These are phyloP conservation scores for Protosalanx chinensis DNA, from an alignment of 2,797 vertebrate species.

Conservation along the genomic window DNA sequence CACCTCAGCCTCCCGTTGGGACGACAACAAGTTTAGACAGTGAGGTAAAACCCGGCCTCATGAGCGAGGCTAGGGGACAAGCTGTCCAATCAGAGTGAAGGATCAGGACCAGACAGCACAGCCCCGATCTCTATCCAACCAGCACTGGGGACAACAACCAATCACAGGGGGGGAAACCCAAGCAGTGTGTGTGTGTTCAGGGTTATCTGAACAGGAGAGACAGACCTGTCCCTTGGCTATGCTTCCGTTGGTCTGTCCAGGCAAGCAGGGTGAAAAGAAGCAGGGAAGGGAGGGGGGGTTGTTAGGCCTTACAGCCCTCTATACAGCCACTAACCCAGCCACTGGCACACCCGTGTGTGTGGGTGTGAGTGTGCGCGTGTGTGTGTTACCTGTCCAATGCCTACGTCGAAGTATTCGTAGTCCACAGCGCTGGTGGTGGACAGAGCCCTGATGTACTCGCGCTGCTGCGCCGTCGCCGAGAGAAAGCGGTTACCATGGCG, in stretches of 20 bases:
- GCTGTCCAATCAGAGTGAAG: not conserved
- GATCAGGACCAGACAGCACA: not conserved
- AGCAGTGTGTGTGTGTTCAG: not conserved
- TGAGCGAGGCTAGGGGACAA: no score
- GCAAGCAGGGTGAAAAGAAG: constrained; percentile 49
- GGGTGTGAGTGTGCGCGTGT: not conserved
- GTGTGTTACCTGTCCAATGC: constrained; percentile 87
- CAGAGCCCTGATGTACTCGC: constrained; percentile 58
- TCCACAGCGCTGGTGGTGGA: constrained; percentile 64
- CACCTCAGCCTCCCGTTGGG: not conserved
- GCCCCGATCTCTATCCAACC: not conserved
- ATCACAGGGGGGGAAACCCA: not conserved
- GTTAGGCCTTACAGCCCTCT: constrained; percentile 52
- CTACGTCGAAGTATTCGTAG: constrained; percentile 80
- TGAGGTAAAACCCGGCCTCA: not conserved
- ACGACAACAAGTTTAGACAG: not conserved
- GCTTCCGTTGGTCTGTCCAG: constrained; percentile 73
- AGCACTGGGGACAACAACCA: not conserved
- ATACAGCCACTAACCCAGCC: constrained; percentile 11
- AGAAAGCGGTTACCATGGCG: constrained; percentile 33
- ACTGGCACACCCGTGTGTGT: not conserved
- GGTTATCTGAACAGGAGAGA: constrained; percentile 44
- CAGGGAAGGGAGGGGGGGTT: constrained; percentile 55
- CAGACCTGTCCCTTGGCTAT: constrained; percentile 78
- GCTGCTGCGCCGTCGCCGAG: constrained; percentile 21